Conservation (phyloP, 2,797 vertebrate species). For the Bucorvus abyssinicus region DNA sequence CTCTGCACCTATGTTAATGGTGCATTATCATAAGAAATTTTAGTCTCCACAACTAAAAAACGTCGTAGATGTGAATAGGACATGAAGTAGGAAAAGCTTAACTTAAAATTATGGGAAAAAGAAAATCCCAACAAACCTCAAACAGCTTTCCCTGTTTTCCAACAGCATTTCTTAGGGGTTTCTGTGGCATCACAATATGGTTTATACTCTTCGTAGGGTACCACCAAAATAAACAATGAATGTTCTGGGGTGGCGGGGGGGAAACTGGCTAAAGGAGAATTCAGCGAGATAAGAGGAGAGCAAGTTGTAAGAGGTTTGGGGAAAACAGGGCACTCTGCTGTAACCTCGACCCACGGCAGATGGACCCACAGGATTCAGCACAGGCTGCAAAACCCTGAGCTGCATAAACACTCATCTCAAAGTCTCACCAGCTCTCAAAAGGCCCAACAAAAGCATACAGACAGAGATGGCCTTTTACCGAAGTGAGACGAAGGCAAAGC, state of each 20-base stretch:
- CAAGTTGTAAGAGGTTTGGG: neutral
- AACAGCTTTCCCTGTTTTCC: neutral
- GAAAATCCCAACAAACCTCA: neutral
- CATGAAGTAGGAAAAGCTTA: neutral
- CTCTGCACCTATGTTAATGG: neutral
- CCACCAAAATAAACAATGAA: neutral
- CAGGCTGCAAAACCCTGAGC: neutral
- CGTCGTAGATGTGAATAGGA: fast-evolving
- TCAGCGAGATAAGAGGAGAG: neutral
- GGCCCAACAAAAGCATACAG: neutral
- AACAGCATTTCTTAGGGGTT: neutral
- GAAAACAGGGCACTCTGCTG: neutral
- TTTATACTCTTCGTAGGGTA: neutral
- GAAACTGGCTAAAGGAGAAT: neutral
- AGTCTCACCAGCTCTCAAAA: neutral
- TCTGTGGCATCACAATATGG: neutral
- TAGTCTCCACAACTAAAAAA: neutral
- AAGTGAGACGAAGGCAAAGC: neutral
- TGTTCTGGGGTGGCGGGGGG: too few species aligned
- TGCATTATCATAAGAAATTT: neutral
- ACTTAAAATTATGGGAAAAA: neutral
- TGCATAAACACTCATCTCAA: neutral
- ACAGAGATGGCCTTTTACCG: fast-evolving
- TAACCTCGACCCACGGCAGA: neutral
- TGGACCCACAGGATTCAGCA: neutral